Percentiles rank a stretch among this genome's conserved stretches.
phyloP scores from a whole-genome alignment of 2,888 invertebrate species.

The Schrankia costaestrigalis region DNA sequence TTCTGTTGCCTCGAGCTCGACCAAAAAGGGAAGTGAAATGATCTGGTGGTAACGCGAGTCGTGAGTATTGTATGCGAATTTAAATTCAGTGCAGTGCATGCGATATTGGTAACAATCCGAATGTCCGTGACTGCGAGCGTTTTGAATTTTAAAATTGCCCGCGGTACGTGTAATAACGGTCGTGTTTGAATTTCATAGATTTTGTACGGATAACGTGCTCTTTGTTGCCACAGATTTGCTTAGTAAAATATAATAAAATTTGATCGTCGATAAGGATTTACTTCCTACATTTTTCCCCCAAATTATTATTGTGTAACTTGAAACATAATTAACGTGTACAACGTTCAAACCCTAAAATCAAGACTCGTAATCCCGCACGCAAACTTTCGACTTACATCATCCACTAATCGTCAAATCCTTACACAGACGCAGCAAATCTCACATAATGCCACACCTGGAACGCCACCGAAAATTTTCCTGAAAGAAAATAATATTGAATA shows the following conservation, averaged over 20 bases:
- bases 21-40: slow-evolving; percentile 44
- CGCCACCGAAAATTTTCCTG: slow-evolving; percentile 41
- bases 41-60: slow-evolving; percentile 33
- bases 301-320: too few relatives aligned
- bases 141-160: slow-evolving; percentile 63
- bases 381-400: slow-evolving; percentile 23
- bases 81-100: slow-evolving; percentile 57
- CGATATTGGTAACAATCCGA: slow-evolving; percentile 65
- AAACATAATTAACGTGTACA: too few relatives aligned
- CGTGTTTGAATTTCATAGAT: slow-evolving; percentile 48
- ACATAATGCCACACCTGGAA: slow-evolving; percentile 58
- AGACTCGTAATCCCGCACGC: slow-evolving; percentile 5
- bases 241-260: slow-evolving; percentile 11
- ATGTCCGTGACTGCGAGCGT: slow-evolving; percentile 49
- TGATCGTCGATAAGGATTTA: slow-evolving; percentile 14
- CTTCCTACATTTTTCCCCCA: slow-evolving; percentile 1
- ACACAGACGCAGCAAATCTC: slow-evolving; percentile 48
- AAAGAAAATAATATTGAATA: slow-evolving; percentile 76
- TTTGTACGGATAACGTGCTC: slow-evolving; percentile 29
- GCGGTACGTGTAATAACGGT: slow-evolving; percentile 33
- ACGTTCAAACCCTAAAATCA: neutral
- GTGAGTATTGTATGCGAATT: slow-evolving; percentile 47
- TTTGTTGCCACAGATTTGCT: slow-evolving; percentile 20
- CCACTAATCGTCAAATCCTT: slow-evolving; percentile 37
- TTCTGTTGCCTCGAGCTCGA: slow-evolving; percentile 47